Evolutionary conservation across 2,113 vertebrate genomes (phyloP).

Genomic region (Rhynchomys soricoides): DNA sequence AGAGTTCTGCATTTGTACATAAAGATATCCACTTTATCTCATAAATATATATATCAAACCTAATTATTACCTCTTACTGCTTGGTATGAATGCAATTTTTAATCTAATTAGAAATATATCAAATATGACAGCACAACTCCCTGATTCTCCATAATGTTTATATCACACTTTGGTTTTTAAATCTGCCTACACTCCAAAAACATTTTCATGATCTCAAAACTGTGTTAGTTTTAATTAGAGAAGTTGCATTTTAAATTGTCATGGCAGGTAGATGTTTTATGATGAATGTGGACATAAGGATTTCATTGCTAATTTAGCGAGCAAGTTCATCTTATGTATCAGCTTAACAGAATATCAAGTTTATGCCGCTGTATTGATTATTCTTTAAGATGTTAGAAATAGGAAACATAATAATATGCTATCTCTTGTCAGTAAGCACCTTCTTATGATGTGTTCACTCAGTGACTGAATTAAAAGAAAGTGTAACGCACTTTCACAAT

Average conservation of each 20-base stretch:
- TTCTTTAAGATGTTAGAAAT: constrained; percentile 54
- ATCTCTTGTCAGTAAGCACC: background rate
- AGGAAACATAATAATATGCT: background rate
- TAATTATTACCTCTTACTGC: background rate
- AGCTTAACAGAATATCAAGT: constrained; percentile 24
- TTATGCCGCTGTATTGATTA: background rate
- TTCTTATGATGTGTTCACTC: background rate
- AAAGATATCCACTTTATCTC: background rate
- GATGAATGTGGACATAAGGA: constrained; percentile 12
- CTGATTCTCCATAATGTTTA: background rate
- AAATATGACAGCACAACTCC: background rate
- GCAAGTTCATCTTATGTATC: background rate
- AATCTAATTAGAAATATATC: constrained; percentile 46
- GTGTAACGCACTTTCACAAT: background rate
- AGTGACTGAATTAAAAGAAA: constrained; percentile 9
- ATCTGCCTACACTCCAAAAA: background rate
- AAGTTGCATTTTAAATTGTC: constrained; percentile 45
- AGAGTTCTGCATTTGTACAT: constrained; percentile 14
- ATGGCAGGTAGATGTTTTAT: background rate
- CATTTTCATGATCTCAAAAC: constrained; percentile 17
- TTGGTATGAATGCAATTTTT: background rate
- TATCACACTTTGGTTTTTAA: constrained; percentile 4
- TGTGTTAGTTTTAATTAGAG: background rate
- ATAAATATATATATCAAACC: constrained; percentile 8
- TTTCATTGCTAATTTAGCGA: constrained; percentile 39